These are phyloP conservation scores for Periphyllus acericola DNA, from an alignment of 2,888 invertebrate genomes.

Conservation along the genomic window DNA sequence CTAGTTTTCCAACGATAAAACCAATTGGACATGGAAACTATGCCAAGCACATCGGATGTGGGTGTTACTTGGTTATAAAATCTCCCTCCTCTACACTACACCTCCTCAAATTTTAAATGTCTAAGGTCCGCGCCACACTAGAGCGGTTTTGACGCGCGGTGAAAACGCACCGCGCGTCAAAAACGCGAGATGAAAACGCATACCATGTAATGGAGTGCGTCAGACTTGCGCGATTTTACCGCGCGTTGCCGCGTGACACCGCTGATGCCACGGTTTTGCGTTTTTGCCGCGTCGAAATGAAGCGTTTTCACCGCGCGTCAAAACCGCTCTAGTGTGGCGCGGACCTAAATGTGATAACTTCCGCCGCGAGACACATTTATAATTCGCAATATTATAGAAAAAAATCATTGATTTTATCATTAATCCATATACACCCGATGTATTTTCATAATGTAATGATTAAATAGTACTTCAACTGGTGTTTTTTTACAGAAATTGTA, in stretches of 20 bases:
- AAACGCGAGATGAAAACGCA: too few species aligned
- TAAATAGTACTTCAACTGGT: background rate
- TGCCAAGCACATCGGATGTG: conserved; percentile 47
- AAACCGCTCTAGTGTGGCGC: too few species aligned
- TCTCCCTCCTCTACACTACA: background rate
- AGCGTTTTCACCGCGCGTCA: too few species aligned
- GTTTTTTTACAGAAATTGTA: background rate
- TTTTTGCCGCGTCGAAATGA: too few species aligned
- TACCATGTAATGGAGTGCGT: too few species aligned
- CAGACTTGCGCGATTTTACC: too few species aligned
- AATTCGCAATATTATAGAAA: background rate
- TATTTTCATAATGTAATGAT: background rate
- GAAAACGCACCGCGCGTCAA: too few species aligned
- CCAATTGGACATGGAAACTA: conserved; percentile 50
- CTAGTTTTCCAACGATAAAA: conserved; percentile 39
- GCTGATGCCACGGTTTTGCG: too few species aligned
- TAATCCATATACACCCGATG: background rate
- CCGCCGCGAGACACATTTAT: background rate
- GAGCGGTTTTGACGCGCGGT: too few species aligned
- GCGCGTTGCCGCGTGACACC: too few species aligned
- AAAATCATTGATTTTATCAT: background rate
- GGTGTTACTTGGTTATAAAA: conserved; percentile 45
- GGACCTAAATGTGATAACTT: conserved; percentile 29
- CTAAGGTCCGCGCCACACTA: too few species aligned
- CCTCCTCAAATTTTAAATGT: background rate